phyloP scores from a whole-genome alignment of 2,113 vertebrate species.

The Antechinus flavipes region DNA sequence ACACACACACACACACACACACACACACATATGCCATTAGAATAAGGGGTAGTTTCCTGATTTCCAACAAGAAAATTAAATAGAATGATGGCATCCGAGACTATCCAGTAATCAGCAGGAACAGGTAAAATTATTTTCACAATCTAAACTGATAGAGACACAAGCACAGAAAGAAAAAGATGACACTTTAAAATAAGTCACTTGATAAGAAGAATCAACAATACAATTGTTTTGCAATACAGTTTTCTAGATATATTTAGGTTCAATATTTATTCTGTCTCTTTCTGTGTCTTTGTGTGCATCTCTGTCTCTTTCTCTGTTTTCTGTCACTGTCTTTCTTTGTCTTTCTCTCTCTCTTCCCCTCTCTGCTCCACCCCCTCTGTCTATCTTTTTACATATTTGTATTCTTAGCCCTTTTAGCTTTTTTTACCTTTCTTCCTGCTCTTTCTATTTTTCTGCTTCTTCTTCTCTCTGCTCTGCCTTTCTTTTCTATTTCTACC shows the following conservation, averaged over 20 bases:
- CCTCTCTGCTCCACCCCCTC: too few species aligned
- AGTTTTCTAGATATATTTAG: background rate
- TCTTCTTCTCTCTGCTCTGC: background rate
- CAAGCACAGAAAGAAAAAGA: background rate
- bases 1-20: too few species aligned
- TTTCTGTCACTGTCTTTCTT: background rate
- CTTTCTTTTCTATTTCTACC: background rate
- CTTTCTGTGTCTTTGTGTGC: background rate
- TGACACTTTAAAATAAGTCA: background rate
- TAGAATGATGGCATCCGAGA: background rate
- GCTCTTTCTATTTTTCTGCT: too few species aligned
- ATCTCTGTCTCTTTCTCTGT: too few species aligned
- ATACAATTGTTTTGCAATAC: background rate
- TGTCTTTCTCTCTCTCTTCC: too few species aligned
- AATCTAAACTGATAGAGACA: background rate
- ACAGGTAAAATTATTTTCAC: background rate
- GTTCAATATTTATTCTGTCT: background rate
- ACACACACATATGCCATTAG: background rate
- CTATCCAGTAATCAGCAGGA: background rate
- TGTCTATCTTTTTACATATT: too few species aligned
- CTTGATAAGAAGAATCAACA: background rate
- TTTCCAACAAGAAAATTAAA: background rate
- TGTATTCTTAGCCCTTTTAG: too few species aligned
- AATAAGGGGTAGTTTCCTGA: background rate
- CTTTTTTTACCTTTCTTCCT: background rate